phyloP scores from a whole-genome alignment of 2,113 vertebrate species.

The Lagopus muta region DNA sequence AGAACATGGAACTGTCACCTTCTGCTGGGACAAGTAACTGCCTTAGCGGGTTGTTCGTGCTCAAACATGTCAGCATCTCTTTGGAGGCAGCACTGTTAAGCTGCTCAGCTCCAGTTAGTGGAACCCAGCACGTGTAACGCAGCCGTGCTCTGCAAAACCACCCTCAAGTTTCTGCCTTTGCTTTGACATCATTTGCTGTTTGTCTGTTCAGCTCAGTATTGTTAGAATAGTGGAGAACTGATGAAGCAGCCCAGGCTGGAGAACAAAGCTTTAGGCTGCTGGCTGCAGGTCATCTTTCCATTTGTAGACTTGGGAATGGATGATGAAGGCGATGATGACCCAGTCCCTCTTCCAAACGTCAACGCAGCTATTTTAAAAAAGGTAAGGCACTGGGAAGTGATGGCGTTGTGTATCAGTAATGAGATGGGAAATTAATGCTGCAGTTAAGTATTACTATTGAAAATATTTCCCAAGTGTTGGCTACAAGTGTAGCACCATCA shows the following conservation, averaged over 20 bases:
- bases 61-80: background rate
- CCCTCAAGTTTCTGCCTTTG: accelerated
- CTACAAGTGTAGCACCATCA: too few relatives aligned
- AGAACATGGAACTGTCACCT: background rate
- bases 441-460: background rate
- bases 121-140: background rate
- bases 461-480: background rate
- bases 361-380: slow-evolving; percentile 99
- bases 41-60: background rate
- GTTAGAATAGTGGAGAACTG: background rate
- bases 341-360: slow-evolving; percentile 97
- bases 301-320: slow-evolving; percentile 97
- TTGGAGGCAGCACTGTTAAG: background rate
- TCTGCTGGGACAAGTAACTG: background rate
- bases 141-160: background rate
- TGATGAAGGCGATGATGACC: slow-evolving; percentile 98
- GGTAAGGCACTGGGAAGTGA: slow-evolving; percentile 74
- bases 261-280: background rate
- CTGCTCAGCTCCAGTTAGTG: background rate
- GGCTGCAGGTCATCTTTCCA: background rate
- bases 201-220: background rate
- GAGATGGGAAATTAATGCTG: background rate
- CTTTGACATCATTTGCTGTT: background rate
- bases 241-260: background rate
- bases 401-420: background rate